Evolutionary conservation across 2,888 invertebrate species (phyloP), one percentile per base, ranked within the genome.

Genomic region (Heliconius ethilla): DNA sequence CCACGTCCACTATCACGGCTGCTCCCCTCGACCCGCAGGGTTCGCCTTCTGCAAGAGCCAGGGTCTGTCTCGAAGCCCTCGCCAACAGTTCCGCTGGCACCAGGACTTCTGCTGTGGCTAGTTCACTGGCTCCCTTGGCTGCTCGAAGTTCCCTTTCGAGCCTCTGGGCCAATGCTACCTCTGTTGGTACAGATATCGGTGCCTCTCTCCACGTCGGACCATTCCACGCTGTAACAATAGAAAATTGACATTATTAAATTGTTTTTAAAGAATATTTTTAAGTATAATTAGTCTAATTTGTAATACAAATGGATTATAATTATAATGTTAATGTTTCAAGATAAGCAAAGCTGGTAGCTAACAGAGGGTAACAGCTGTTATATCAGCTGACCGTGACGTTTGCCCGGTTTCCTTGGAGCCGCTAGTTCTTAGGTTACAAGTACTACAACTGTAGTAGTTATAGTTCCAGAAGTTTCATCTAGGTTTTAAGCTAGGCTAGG

Each of bases 21-120:
- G 98, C 98, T 63, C 98, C 98, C 83, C 97, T 95, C 73, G 98
- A 95, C 75, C 98, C 98, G 92, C 98, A 98, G 27, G 98, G 98
- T 91, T 98, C 98, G 75, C 96, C 96, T 89, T 98, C 98, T 1
- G 98, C 97, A 95, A 97, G 96, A 77, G 96, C 95, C 75, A 98
- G 95, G 80, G 98, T 96, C 89, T 98, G 97, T 82, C 96, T 95
- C 70, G 98, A 96, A 81, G 98, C 97, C 83, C 97, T 95, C 82
- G 96, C 96, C 78, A 98, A 95, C 82, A 98, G 96, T 89, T 97
- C 97, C 75, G 97, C 96, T 62, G 98, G 98, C 84, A 98, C 95
- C 82, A 98, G 95, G 78, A 98, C 97, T 92, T 98, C 98, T 33
- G 97, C 98, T 87, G 97, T 96, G 78, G 97, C 96, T 83, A 98